These are phyloP conservation scores for Spodoptera littoralis DNA, from an alignment of 2,888 invertebrate genomes.

Conservation along the genomic window DNA sequence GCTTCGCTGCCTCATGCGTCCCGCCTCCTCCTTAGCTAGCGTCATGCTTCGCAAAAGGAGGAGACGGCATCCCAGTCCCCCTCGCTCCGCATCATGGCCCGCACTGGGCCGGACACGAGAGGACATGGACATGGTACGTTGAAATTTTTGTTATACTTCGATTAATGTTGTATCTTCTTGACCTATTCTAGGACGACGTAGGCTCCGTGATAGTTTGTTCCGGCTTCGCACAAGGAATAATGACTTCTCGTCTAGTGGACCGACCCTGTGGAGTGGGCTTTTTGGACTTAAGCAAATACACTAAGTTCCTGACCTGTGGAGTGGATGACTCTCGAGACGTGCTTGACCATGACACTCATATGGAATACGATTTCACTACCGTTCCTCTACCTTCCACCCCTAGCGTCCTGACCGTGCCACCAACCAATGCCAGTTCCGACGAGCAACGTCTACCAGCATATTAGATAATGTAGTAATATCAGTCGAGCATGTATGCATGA, in stretches of 20 bases:
- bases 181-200: conserved; percentile 75
- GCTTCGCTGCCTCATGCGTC: too few species aligned
- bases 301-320: conserved; percentile 81
- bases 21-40: too few species aligned
- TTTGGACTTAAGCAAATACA: conserved; percentile 70
- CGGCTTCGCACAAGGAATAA: conserved; percentile 77
- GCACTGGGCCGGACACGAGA: too few species aligned
- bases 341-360: conserved; percentile 65
- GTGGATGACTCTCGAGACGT: conserved; percentile 82
- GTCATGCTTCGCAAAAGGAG: too few species aligned
- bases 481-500: too few species aligned
- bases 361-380: conserved; percentile 64
- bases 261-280: conserved; percentile 82
- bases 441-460: background rate
- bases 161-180: background rate
- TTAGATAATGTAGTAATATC: too few species aligned
- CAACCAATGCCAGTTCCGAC: background rate
- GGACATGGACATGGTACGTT: too few species aligned
- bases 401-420: background rate
- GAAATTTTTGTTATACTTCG: too few species aligned
- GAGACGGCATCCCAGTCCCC: too few species aligned
- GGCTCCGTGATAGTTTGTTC: conserved; percentile 76
- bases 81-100: too few species aligned
- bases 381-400: conserved; percentile 4
- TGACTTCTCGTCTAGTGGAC: conserved; percentile 79